Evolutionary conservation across 2,113 vertebrate genomes (phyloP).

Genomic region (Podiceps cristatus): DNA sequence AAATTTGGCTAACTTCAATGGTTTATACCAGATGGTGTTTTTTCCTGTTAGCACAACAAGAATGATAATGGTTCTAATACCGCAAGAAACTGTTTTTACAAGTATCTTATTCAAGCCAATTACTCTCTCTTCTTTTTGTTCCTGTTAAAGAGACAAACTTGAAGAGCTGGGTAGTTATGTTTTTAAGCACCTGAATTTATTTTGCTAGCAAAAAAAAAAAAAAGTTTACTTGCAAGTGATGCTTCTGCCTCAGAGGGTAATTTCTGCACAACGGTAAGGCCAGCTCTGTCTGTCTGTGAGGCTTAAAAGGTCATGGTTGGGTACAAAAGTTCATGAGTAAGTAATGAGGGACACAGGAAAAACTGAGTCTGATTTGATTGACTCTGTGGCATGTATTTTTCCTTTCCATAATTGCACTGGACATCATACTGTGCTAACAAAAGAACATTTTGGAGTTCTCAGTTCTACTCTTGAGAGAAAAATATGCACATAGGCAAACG

Average conservation of each 20-base stretch:
- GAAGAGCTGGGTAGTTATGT: neutral
- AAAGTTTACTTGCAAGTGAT: neutral
- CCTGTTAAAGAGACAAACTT: neutral
- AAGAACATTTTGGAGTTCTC: neutral
- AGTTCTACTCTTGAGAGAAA: neutral
- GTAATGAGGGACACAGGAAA: neutral
- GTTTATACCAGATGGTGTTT: neutral
- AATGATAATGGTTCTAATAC: neutral
- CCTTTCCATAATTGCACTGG: neutral
- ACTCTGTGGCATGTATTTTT: neutral
- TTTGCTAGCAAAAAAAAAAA: neutral
- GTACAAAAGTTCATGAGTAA: slow-evolving; percentile 37
- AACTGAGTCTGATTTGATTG: neutral
- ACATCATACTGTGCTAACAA: neutral
- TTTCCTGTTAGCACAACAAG: neutral
- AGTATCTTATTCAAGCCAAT: neutral
- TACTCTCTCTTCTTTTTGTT: neutral
- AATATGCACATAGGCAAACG: neutral
- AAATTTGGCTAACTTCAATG: neutral
- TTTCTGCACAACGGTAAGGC: neutral
- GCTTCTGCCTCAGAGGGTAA: neutral
- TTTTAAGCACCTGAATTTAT: neutral
- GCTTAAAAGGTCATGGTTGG: neutral
- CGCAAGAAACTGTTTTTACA: neutral
- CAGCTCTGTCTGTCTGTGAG: neutral